Evolutionary conservation across 2,888 invertebrate species (phyloP), one percentile per base, ranked within the genome.

Genomic region (Corythucha ciliata): DNA sequence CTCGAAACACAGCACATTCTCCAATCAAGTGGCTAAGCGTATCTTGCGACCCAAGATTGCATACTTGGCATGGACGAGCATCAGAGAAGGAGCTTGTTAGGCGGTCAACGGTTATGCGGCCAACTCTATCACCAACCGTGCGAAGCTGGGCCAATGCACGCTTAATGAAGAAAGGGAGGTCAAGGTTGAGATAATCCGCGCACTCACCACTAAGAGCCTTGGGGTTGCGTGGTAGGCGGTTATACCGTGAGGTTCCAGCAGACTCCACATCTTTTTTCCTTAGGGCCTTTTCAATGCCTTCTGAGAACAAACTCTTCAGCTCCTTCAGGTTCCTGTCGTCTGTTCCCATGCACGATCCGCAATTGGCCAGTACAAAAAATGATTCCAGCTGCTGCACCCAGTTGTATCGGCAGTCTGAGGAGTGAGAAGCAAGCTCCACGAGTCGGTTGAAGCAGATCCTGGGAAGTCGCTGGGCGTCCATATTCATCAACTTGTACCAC

Each of bases 21-120:
- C 10, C 20, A 4, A 44, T 44, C 14, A 44, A 16, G 29, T 29
- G 44, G 2, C 29, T 5, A 2, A 44, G 3, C 2, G 44, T 44
- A 21, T 29, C 44, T 7, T 27, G 44, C 2, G 41, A 41, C 2
- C 25, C 41, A 14, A 41, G 41, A 14, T 41, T 41, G 24, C 41
- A 41, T 4, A 41, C 41, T 16, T 41, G 41, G 24, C 41, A 41
- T n/a, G 41, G 24, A 2, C 14, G 29, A 7, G 44, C 18, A 20
- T n/a, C 16, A 12, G 44, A 26, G n/a, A 44, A 44, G n/a, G 8
- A 18, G 29, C 21, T 26, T 3, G 18, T 44, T 6, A 26, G 29
- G 4, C 29, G 18, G 27, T 44, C 26, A 2, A 14, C 22, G 4
- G 44, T 20, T n/a, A 44, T 41, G 25, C 21, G 41, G 41, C 29